Evolutionary conservation across 2,888 invertebrate genomes (phyloP), one percentile per base, ranked within the genome.

Genomic region (Entomobrya multifasciata): DNA sequence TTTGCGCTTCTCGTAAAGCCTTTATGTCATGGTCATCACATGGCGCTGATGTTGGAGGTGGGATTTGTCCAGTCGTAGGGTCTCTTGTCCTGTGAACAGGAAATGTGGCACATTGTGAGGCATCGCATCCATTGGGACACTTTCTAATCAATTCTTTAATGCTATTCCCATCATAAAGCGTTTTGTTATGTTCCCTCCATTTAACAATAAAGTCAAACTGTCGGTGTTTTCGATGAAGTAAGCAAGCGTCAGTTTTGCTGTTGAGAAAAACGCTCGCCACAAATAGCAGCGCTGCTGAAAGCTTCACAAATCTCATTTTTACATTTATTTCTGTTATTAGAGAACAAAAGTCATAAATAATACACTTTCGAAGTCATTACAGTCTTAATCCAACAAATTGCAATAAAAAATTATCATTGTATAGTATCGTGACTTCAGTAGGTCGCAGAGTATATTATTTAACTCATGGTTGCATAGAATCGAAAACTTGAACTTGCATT

Each of bases 111-210:
- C 82, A 87, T 1, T 36, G 4, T 36, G 0, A 22, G 3, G 41
- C 20, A 0, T 17, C 15, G 36, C 87, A 87, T 20, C 87, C 87
- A 3, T 57, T 27, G 10, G 84, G 83, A 20, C 87, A 87, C 30
- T 67, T 36, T 15, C 5, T 65, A 1, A 87, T 3, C 0, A 87
- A 47, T 22, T 87, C 84, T 11, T 74, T 13, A 8, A 79, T 15
- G 15, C 72, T 78, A 1, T 83, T 25, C n/a, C 87, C 87, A 17
- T 47, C 20, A 47, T 87, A 87, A 30, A 87, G 44, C 11, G 60
- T 60, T 11, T 79, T 74, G 44, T 20, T 6, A 10, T 15, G 22
- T 0, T 30, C 0, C 20, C 79, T 86, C 85, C 85, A 86, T 20
- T 74, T 25, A 6, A 13, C 1, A 0, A 74, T 11, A 49, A 49